A percentile compares a stretch with the other conserved stretches of the same genome.
Evolutionary conservation across 1,140 invertebrate species (phyloP).

Genomic region (Gyrodactylus bullatarudis): DNA sequence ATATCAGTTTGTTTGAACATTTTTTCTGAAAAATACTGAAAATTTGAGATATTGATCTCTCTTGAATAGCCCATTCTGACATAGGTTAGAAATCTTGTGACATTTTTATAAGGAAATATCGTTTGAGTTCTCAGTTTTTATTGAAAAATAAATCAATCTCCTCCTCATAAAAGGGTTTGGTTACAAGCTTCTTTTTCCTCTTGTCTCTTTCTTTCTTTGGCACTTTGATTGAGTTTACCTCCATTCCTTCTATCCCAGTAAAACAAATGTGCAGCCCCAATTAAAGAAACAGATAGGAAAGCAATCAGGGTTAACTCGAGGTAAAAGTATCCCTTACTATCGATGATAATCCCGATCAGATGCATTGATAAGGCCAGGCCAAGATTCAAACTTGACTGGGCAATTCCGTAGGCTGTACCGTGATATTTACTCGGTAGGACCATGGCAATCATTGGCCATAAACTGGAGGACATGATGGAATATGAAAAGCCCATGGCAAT

Average conservation of each 20-base stretch:
- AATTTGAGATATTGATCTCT: too few relatives aligned
- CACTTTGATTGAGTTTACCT: background rate
- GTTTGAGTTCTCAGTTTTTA: too few relatives aligned
- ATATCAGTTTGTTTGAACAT: too few relatives aligned
- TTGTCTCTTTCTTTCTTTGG: background rate
- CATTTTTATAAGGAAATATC: too few relatives aligned
- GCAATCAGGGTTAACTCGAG: conserved; percentile 65
- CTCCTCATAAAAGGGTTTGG: too few relatives aligned
- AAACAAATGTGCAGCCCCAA: background rate
- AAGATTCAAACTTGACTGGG: conserved; percentile 70
- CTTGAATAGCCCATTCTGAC: too few relatives aligned
- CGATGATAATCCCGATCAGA: conserved; percentile 50
- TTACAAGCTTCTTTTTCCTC: background rate
- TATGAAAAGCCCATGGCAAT: conserved; percentile 49
- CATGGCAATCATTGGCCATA: conserved; percentile 70
- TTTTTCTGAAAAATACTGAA: too few relatives aligned
- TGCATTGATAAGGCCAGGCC: conserved; percentile 56
- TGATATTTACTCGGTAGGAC: conserved; percentile 28
- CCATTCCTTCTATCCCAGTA: background rate
- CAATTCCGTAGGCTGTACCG: conserved; percentile 14
- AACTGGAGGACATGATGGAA: conserved; percentile 54
- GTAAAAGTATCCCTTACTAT: conserved; percentile 46
- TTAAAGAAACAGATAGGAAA: conserved; percentile 29
- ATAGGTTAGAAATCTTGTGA: too few relatives aligned
- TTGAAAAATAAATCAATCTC: too few relatives aligned